Conservation (phyloP, 1,140 invertebrate genomes). For the Tetramorium parvispinum region DNA sequence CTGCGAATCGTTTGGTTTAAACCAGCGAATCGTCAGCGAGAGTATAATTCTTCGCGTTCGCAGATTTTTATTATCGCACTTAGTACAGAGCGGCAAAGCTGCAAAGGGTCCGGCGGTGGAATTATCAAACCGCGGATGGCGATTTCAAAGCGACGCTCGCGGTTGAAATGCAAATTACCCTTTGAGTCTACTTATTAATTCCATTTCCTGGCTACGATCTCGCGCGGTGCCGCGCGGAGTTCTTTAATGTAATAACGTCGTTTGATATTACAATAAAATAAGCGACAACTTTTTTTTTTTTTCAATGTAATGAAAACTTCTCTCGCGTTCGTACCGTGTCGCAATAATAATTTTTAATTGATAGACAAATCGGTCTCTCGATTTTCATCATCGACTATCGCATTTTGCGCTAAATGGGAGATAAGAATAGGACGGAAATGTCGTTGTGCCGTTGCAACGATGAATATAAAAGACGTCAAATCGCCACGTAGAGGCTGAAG, state of each 20-base stretch:
- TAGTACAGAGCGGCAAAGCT: not conserved
- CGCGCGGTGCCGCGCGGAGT: not conserved
- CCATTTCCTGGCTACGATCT: constrained; percentile 43
- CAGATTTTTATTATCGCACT: constrained; percentile 49
- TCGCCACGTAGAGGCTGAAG: not conserved
- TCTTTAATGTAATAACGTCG: constrained; percentile 38
- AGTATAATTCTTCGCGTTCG: constrained; percentile 16
- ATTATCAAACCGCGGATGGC: constrained; percentile 39
- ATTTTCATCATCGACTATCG: not conserved
- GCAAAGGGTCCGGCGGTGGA: not conserved
- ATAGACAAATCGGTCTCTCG: not conserved
- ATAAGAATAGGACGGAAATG: constrained; percentile 9
- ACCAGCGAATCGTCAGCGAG: constrained; percentile 20
- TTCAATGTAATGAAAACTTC: not conserved
- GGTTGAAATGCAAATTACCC: constrained; percentile 54
- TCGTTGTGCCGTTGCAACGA: not conserved
- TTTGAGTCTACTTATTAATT: constrained; percentile 54
- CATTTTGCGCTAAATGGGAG: not conserved
- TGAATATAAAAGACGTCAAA: constrained; percentile 28
- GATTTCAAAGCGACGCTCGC: constrained; percentile 41
- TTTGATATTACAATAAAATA: constrained; percentile 44
- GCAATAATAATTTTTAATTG: not conserved
- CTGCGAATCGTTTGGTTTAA: constrained; percentile 2
- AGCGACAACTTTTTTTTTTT: not conserved
- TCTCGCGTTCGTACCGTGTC: not conserved